These are phyloP conservation scores for Xylota segnis DNA, from an alignment of 2,888 invertebrate species.

Conservation along the genomic window DNA sequence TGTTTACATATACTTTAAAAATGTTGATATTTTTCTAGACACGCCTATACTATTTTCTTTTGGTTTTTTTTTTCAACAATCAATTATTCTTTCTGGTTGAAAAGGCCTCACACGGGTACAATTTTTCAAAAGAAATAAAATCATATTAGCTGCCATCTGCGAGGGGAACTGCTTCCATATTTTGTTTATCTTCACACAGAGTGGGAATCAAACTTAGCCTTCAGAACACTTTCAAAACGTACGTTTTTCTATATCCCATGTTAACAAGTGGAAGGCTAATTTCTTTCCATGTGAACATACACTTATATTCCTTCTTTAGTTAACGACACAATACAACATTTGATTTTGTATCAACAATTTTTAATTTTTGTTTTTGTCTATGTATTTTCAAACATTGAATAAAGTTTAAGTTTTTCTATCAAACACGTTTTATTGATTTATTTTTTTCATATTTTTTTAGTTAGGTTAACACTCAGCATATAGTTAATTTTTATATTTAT, in stretches of 20 bases:
- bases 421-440: slow-evolving; percentile 18
- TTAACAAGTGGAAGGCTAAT: background rate
- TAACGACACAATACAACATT: slow-evolving; percentile 35
- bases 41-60: background rate
- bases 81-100: slow-evolving; percentile 14
- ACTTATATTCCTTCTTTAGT: slow-evolving; percentile 11
- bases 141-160: slow-evolving; percentile 64
- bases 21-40: slow-evolving; percentile 37
- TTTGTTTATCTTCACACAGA: slow-evolving; percentile 9
- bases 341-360: slow-evolving; percentile 38
- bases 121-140: slow-evolving; percentile 32
- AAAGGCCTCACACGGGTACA: slow-evolving; percentile 59
- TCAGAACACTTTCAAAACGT: background rate
- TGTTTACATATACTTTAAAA: slow-evolving; percentile 9
- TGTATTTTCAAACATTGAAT: slow-evolving; percentile 58
- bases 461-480: slow-evolving; percentile 50
- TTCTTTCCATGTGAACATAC: slow-evolving; percentile 1
- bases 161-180: slow-evolving; percentile 54
- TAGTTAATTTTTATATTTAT: slow-evolving; percentile 29
- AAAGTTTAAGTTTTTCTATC: slow-evolving; percentile 50
- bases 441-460: slow-evolving; percentile 2
- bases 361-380: background rate
- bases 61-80: slow-evolving; percentile 31
- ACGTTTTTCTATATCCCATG: background rate
- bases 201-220: background rate